Percentiles rank a stretch among this genome's conserved stretches.
Evolutionary conservation across 1,140 invertebrate species (phyloP).

Genomic region (Pseudomyrmex sp.): DNA sequence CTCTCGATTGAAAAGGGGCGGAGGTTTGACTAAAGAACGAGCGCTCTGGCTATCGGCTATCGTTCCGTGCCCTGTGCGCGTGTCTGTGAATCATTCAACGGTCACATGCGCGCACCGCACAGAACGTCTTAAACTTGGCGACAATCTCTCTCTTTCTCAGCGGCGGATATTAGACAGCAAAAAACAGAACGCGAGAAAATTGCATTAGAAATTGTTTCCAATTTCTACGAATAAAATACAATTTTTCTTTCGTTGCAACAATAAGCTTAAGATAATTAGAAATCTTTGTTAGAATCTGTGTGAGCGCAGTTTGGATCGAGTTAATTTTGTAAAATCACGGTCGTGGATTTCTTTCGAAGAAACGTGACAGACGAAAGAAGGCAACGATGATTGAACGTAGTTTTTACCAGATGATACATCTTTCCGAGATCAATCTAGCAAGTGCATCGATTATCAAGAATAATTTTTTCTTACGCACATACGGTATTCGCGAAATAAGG

Average conservation of each 20-base stretch:
- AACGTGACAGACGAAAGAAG: too few species aligned
- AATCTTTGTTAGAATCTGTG: background rate
- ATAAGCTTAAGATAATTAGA: background rate
- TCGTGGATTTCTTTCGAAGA: too few species aligned
- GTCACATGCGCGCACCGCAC: conserved; percentile 41
- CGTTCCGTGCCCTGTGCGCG: conserved; percentile 53
- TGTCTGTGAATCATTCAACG: conserved; percentile 18
- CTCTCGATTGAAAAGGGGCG: conserved; percentile 86
- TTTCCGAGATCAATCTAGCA: background rate
- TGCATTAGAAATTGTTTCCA: too few species aligned
- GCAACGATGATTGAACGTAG: too few species aligned
- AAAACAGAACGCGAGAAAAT: background rate
- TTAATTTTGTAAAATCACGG: background rate
- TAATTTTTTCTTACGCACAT: background rate
- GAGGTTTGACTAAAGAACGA: conserved; percentile 86
- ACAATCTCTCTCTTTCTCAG: background rate
- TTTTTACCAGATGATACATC: background rate
- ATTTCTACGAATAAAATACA: background rate
- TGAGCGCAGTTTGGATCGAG: background rate
- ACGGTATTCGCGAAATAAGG: too few species aligned
- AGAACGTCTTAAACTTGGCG: conserved; percentile 1
- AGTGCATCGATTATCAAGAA: background rate
- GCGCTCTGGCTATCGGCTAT: conserved; percentile 80
- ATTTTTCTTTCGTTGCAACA: background rate
- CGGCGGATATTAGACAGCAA: background rate